Conservation (phyloP, 2,797 vertebrate genomes). For the Pipistrellus nathusii region DNA sequence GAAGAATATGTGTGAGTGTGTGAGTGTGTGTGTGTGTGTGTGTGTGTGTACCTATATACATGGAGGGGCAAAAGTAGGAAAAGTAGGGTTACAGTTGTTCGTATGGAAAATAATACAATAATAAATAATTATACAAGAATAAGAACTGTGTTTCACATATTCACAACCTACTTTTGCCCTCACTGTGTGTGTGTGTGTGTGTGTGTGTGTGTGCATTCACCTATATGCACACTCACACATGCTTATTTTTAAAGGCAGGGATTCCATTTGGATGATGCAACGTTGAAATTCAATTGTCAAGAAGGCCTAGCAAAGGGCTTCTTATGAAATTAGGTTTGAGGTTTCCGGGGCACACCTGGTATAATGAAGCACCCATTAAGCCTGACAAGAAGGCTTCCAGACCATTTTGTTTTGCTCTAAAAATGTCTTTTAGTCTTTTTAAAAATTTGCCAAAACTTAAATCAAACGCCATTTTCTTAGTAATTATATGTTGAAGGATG, state of each 20-base stretch:
- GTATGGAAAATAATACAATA: neutral
- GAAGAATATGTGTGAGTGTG: neutral
- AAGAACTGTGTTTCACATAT: neutral
- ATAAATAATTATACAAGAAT: neutral
- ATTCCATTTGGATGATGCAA: neutral
- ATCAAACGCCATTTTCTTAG: conserved; percentile 77
- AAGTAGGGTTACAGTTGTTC: neutral
- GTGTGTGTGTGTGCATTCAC: too few relatives aligned
- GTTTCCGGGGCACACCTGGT: conserved; percentile 67
- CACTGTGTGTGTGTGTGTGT: neutral
- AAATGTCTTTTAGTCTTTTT: conserved; percentile 64
- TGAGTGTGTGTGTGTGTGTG: neutral
- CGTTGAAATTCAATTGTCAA: conserved; percentile 52
- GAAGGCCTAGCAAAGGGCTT: conserved; percentile 6
- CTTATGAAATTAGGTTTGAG: conserved; percentile 53
- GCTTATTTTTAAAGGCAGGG: neutral
- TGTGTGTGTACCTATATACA: neutral
- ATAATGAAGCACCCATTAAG: conserved; percentile 47
- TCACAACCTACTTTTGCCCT: neutral
- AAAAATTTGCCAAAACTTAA: conserved; percentile 73
- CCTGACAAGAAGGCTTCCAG: conserved; percentile 67
- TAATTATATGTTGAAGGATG: conserved; percentile 82
- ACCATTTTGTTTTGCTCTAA: conserved; percentile 64
- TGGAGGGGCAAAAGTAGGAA: neutral
- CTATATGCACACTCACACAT: neutral